phyloP scores from a whole-genome alignment of 2,113 vertebrate species.

The Psophia crepitans region DNA sequence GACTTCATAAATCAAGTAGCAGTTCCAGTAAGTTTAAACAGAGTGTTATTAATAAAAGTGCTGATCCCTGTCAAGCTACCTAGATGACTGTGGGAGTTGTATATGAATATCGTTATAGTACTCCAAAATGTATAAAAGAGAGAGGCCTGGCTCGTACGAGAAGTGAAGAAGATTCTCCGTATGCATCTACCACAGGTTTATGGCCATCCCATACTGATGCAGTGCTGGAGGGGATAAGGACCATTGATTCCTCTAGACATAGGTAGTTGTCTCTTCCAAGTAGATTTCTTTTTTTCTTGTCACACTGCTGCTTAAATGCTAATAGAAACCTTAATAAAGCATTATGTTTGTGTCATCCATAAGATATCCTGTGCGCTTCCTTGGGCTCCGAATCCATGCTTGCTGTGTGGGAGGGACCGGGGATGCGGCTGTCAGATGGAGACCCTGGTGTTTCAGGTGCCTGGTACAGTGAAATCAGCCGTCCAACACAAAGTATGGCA shows the following conservation, averaged over 20 bases:
- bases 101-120: background rate
- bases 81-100: background rate
- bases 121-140: background rate
- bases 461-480: background rate
- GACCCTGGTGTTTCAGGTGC: background rate
- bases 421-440: background rate
- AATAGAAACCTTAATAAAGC: background rate
- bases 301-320: background rate
- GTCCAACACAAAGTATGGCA: background rate
- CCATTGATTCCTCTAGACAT: background rate
- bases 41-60: background rate
- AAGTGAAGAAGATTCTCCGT: background rate
- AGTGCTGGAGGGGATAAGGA: background rate
- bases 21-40: background rate
- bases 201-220: background rate
- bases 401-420: background rate
- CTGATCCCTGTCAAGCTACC: background rate
- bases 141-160: background rate
- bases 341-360: background rate
- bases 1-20: conserved; percentile 22
- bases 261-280: background rate
- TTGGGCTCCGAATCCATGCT: background rate
- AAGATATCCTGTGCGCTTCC: background rate
- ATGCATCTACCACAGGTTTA: background rate
- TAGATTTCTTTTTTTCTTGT: background rate